Base-by-base conservation (phyloP, 2,113 vertebrate species). In the Willisornis vidua region DNA sequence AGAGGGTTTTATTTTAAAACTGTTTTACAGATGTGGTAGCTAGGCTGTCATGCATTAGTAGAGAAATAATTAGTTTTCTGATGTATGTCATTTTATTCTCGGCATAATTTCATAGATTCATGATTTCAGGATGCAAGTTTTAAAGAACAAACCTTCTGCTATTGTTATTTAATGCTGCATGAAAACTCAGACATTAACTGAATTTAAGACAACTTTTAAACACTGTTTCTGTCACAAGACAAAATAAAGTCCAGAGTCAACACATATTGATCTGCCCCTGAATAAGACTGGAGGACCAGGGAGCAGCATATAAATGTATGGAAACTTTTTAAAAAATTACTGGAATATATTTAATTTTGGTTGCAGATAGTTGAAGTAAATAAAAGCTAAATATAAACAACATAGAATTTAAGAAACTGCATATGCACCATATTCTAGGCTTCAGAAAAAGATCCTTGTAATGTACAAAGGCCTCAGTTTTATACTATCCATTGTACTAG, bases 211-310 rank as follows among this genome's bases (percentile, higher is more conserved):
- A 49, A 46, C 37, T 46, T 66, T 65, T 73, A 41, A 58, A 58
- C 10, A 57, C 3, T 59, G 10, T 11, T 71, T 67, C 19, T 68
- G 6, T 48, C 37, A 46, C 0, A 2, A 29, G 18, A 59, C 23
- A 81, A 77, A 46, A 7, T 12, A 43, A 82, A 51, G 3, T 19
- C 29, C 23, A 51, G 14, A 59, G 3, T 66, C 26, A 73, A 58
- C 8, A 46, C 6, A 14, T 51, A 43, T 4, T 6, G 2, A 51
- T 41, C 13, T 46, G 25, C 7, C 4, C 5, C n/a, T 58, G 4
- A 31, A 25, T 49, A 25, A 68, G 9, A 55, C 24, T 29, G 19
- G 18, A 19, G 49, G 26, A 5, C 10, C 0, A 0, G 16, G 22
- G 12, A 3, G 6, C 14, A 28, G 31, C 8, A 45, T 4, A 51